phyloP scores from a whole-genome alignment of 2,888 invertebrate species.

The Eupeodes luniger region DNA sequence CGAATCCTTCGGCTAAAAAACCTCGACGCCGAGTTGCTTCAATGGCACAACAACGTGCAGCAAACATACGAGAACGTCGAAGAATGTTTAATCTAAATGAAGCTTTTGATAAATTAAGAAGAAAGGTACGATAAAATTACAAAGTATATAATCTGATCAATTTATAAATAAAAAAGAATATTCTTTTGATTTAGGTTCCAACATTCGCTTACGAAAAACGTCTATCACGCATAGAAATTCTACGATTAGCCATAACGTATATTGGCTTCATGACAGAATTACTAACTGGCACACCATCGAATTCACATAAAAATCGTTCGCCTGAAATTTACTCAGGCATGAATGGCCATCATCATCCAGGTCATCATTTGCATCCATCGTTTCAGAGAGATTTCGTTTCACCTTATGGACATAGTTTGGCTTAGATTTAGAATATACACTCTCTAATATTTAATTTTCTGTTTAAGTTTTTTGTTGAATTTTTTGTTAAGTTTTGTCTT shows the following conservation, averaged over 20 bases:
- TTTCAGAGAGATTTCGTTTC: slow-evolving; percentile 84
- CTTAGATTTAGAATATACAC: too few relatives aligned
- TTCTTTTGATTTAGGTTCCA: slow-evolving; percentile 87
- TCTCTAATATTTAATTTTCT: slow-evolving; percentile 18
- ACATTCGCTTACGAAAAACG: slow-evolving; percentile 99
- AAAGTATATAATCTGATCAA: too few relatives aligned
- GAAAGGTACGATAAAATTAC: slow-evolving; percentile 91
- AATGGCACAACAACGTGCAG: slow-evolving; percentile 94
- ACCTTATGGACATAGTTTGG: slow-evolving; percentile 83
- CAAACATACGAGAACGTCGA: slow-evolving; percentile 95
- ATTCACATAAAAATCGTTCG: slow-evolving; percentile 82
- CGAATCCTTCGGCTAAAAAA: slow-evolving; percentile 87
- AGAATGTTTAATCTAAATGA: slow-evolving; percentile 98
- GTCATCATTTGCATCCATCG: slow-evolving; percentile 83
- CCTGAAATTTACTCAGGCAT: slow-evolving; percentile 82
- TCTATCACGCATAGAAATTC: slow-evolving; percentile 96
- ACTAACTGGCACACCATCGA: slow-evolving; percentile 87
- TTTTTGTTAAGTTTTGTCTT: slow-evolving; percentile 74
- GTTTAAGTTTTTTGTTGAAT: slow-evolving; percentile 73
- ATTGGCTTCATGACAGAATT: slow-evolving; percentile 98
- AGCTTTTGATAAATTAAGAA: slow-evolving; percentile 95
- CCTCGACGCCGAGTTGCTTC: slow-evolving; percentile 94
- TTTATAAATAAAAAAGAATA: neutral
- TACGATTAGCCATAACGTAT: slow-evolving; percentile 97
- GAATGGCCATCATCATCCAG: slow-evolving; percentile 82